Base-by-base conservation (phyloP, 2,113 vertebrate species). In the Fulica atra region DNA sequence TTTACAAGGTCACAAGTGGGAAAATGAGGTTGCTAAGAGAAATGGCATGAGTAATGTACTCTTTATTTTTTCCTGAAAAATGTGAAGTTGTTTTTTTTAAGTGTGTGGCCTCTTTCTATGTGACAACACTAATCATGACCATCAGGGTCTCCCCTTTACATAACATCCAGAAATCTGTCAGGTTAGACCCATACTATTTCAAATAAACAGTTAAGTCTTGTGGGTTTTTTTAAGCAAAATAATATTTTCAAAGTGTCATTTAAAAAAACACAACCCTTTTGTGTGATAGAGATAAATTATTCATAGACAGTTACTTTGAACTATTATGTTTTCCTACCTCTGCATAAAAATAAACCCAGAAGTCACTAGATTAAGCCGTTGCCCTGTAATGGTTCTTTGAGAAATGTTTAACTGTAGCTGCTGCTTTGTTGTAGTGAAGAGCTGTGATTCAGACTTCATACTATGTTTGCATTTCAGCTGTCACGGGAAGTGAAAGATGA, bases 401-500 rank as follows among this genome's bases (percentile, higher is more conserved):
- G 79, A 88, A 96, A 86, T 87, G 46, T 96, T 83, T 91, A 82
- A 61, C 76, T 80, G 63, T 94, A 94, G 79, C 35, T 96, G 31
- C 17, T 93, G 46, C 91, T 96, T 96, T 95, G 77, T 93, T 96
- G 73, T 95, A 63, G 61, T 88, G 74, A 93, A 95, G 72, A 93
- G 88, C 80, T 93, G 35, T 95, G 88, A 89, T 95, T 97, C 72
- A 94, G 96, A 95, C 82, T 95, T 89, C 23, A 38, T 94, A 60
- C 82, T 82, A 33, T 94, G 93, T 96, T 96, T 93, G 84, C 68
- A 72, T 98, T 98, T 96, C 93, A 98, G 98, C 97, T 98, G 95
- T 94, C 97, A 80, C 96, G 60, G 91, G 95, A 93, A 93, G 92
- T 85, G 95, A 98, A 99, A 95, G 94, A 99, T 99, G 99, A 99